These are phyloP conservation scores for Proterorhinus semilunaris DNA, from an alignment of 2,113 vertebrate genomes.

Conservation along the genomic window DNA sequence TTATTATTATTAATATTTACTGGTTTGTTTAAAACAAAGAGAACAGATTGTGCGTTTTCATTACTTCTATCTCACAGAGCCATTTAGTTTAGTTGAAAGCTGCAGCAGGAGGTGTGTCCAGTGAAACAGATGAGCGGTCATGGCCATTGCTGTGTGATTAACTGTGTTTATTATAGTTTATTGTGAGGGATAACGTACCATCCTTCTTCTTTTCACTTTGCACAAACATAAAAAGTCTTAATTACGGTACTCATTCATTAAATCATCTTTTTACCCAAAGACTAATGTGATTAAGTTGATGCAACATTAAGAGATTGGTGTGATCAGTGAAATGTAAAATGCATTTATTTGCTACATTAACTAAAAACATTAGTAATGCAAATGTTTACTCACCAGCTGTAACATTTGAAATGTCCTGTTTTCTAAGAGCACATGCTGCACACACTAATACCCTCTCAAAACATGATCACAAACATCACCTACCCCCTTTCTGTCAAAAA, in stretches of 20 bases:
- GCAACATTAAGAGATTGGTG: constrained; percentile 6
- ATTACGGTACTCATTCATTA: constrained; percentile 47
- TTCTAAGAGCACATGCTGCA: not conserved
- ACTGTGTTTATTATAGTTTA: constrained; percentile 61
- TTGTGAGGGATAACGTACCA: constrained; percentile 33
- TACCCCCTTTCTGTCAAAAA: no score
- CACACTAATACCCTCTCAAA: not conserved
- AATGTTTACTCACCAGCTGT: not conserved
- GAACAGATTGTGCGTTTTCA: no score
- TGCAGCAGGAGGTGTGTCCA: constrained; percentile 42
- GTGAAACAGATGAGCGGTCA: constrained; percentile 62
- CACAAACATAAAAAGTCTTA: constrained; percentile 48
- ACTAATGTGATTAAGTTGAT: constrained; percentile 18
- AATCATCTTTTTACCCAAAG: constrained; percentile 31
- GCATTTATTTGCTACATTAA: not conserved
- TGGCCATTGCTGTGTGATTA: constrained; percentile 57
- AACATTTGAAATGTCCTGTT: not conserved
- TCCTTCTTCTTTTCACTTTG: constrained; percentile 48
- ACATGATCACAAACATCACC: not conserved
- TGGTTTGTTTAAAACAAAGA: no score
- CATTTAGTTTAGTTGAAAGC: constrained; percentile 35
- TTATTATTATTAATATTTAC: no score
- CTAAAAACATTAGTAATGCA: constrained; percentile 5
- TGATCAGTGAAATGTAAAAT: constrained; percentile 4
- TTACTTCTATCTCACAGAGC: constrained; percentile 19